Percentiles rank a stretch among this genome's conserved stretches.
phyloP scores from a whole-genome alignment of 2,888 invertebrate species.

The Pandemis heparana region DNA sequence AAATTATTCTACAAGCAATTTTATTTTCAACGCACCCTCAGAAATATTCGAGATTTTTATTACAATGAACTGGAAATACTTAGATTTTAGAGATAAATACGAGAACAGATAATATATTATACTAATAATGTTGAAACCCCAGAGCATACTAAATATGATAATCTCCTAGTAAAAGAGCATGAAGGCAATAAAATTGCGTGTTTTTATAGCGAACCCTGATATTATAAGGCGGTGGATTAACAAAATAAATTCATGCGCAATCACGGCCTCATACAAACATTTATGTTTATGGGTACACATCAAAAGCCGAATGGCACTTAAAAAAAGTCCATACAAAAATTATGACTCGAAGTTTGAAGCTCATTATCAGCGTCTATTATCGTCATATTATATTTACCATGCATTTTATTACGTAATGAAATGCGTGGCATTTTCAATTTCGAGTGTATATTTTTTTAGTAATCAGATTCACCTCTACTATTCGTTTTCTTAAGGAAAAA shows the following conservation, averaged over 20 bases:
- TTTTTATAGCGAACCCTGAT: conserved; percentile 44
- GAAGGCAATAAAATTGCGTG: conserved; percentile 45
- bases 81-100: conserved; percentile 39
- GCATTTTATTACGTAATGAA: neutral
- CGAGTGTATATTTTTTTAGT: too few species aligned
- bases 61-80: conserved; percentile 10
- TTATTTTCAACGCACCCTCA: too few species aligned
- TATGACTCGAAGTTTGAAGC: neutral
- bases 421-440: too few species aligned
- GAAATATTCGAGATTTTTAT: neutral
- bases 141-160: conserved; percentile 47
- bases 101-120: conserved; percentile 20
- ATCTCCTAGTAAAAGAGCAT: conserved; percentile 44
- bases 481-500: too few species aligned
- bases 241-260: conserved; percentile 54
- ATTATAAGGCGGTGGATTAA: conserved; percentile 45
- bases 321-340: conserved; percentile 15
- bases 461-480: too few species aligned
- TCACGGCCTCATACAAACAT: conserved; percentile 51
- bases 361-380: neutral
- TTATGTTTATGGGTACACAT: conserved; percentile 42
- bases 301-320: conserved; percentile 33
- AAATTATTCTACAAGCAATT: too few species aligned
- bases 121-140: conserved; percentile 39
- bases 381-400: too few species aligned